Conservation (phyloP, 2,888 invertebrate genomes). For the Caenorhabditis angaria region DNA sequence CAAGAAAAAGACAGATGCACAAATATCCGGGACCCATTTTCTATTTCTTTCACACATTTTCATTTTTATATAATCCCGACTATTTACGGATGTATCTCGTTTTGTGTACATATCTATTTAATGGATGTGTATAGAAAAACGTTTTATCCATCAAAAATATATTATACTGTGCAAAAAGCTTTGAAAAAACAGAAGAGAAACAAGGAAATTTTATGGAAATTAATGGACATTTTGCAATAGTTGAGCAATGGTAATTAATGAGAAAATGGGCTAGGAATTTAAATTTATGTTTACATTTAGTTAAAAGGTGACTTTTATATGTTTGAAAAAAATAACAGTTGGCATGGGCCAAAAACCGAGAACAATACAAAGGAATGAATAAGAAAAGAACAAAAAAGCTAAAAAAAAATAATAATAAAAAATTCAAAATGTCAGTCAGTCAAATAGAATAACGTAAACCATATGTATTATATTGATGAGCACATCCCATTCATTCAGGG, state of each 20-base stretch:
- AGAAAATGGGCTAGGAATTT: background rate
- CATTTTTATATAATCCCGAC: constrained; percentile 4
- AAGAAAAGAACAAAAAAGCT: background rate
- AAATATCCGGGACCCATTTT: constrained; percentile 32
- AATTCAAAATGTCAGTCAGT: background rate
- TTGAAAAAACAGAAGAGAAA: background rate
- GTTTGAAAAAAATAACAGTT: too few relatives aligned
- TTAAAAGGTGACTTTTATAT: background rate
- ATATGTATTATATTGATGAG: background rate
- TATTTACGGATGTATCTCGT: constrained; percentile 2
- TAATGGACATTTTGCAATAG: background rate
- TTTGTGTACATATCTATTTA: background rate
- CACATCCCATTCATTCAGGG: too few relatives aligned
- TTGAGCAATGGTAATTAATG: constrained; percentile 4
- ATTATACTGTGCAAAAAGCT: background rate
- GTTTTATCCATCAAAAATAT: background rate
- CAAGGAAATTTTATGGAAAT: background rate
- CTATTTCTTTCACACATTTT: background rate
- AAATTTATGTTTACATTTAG: background rate
- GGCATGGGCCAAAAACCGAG: background rate
- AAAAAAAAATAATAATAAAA: constrained; percentile 1
- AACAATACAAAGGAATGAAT: background rate
- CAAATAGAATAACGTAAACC: background rate
- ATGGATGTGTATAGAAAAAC: background rate
- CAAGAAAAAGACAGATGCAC: constrained; percentile 38